A percentile compares a stretch with the other conserved stretches of the same genome.
These are phyloP conservation scores for Dinocampus coccinellae DNA, from an alignment of 2,888 invertebrate genomes.

Conservation along the genomic window DNA sequence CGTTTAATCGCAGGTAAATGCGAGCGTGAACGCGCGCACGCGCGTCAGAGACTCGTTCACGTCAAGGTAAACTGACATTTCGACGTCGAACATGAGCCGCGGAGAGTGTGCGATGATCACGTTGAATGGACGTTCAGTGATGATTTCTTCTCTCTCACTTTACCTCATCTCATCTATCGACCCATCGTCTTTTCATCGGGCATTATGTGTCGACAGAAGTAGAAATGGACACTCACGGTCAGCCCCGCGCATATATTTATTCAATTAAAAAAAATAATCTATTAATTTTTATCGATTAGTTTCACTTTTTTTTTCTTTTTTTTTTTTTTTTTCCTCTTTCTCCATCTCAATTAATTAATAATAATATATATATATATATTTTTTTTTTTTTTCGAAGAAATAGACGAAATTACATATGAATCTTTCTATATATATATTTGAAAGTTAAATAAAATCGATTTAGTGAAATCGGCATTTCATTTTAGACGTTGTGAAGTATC, in stretches of 20 bases:
- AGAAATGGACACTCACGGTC: constrained; percentile 3
- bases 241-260: background rate
- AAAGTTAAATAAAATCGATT: constrained; percentile 11
- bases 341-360: too few species aligned
- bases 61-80: constrained; percentile 25
- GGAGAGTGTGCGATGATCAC: constrained; percentile 14
- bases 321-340: background rate
- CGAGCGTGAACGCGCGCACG: constrained; percentile 1
- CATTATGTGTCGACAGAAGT: constrained; percentile 7
- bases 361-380: too few species aligned
- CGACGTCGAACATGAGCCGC: constrained; percentile 32
- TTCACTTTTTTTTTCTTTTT: background rate
- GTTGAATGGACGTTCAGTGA: constrained; percentile 1
- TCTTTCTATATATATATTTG: background rate
- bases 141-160: too few species aligned
- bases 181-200: too few species aligned
- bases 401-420: background rate
- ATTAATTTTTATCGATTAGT: background rate
- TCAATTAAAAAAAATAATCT: background rate
- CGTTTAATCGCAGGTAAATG: background rate
- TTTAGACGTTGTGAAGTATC: background rate
- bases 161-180: too few species aligned
- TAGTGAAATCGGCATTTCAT: constrained; percentile 12
- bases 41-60: constrained; percentile 19
- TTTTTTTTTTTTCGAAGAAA: background rate